A percentile compares a stretch with the other conserved stretches of the same genome.
phyloP scores from a whole-genome alignment of 2,888 invertebrate genomes.

The Nipponacmea schrenckii region DNA sequence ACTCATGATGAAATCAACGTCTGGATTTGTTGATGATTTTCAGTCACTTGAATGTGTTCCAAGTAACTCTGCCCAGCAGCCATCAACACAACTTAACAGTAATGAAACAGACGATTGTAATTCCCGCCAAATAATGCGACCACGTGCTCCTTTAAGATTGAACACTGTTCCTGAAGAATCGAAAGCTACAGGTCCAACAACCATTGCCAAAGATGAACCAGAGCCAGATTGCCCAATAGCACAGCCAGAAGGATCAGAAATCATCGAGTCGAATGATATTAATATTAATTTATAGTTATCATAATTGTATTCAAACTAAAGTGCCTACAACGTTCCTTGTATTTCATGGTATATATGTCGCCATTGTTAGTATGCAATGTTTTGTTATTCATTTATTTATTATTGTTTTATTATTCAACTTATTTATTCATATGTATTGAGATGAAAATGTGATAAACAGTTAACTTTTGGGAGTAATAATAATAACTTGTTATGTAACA shows the following conservation, averaged over 20 bases:
- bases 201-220: background rate
- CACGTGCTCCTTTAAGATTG: background rate
- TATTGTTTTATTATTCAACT: too few species aligned
- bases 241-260: background rate
- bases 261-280: background rate
- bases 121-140: background rate
- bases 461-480: too few species aligned
- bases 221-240: background rate
- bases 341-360: background rate
- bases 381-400: too few species aligned
- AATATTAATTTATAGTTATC: conserved; percentile 1
- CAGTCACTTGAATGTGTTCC: background rate
- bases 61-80: too few species aligned
- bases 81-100: background rate
- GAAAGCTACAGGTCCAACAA: background rate
- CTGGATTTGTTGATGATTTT: background rate
- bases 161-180: conserved; percentile 6
- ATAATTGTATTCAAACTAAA: background rate
- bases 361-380: conserved; percentile 7
- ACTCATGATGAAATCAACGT: conserved; percentile 5
- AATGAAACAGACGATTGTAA: background rate
- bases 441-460: too few species aligned
- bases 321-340: conserved; percentile 1
- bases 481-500: too few species aligned
- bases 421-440: too few species aligned